phyloP scores from a whole-genome alignment of 1,140 invertebrate species.

The Drosophila ogumai region DNA sequence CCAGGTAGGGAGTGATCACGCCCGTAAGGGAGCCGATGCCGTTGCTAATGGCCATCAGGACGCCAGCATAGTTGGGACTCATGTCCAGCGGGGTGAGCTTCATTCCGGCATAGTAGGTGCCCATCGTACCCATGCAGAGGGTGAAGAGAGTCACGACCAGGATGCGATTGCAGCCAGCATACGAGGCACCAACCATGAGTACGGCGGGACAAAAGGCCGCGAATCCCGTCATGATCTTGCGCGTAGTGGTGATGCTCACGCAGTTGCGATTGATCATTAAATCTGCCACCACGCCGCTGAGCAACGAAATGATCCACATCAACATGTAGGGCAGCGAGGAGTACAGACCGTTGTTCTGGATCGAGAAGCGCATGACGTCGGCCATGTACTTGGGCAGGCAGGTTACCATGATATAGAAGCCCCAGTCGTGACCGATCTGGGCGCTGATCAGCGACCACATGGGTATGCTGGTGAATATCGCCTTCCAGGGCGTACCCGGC shows the following conservation, averaged over 20 bases:
- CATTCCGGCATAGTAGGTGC: conserved; percentile 89
- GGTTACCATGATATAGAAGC: conserved; percentile 94
- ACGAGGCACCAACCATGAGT: conserved; percentile 56
- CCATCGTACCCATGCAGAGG: conserved; percentile 86
- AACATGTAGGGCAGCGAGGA: conserved; percentile 60
- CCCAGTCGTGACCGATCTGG: conserved; percentile 92
- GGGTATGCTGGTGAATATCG: conserved; percentile 87
- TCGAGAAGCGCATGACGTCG: conserved; percentile 53
- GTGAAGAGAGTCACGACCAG: conserved; percentile 46
- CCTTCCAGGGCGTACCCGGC: conserved; percentile 86
- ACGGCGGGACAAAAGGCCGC: conserved; percentile 50
- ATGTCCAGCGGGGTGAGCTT: conserved; percentile 92
- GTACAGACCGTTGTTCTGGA: conserved; percentile 48
- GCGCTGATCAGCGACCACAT: conserved; percentile 87
- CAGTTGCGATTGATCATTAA: conserved; percentile 29
- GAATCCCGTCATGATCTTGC: conserved; percentile 9
- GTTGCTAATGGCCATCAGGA: conserved; percentile 92
- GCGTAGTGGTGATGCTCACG: conserved; percentile 18
- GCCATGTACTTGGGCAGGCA: conserved; percentile 88
- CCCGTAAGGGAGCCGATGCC: conserved; percentile 91
- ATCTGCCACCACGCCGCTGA: conserved; percentile 47
- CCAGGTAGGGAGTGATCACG: conserved; percentile 90
- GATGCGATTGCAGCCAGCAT: conserved; percentile 39
- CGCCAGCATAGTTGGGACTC: conserved; percentile 91
- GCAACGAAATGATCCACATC: conserved; percentile 53